These are phyloP conservation scores for Carcinoscorpius rotundicauda DNA, from an alignment of 1,140 invertebrate species.

Conservation along the genomic window DNA sequence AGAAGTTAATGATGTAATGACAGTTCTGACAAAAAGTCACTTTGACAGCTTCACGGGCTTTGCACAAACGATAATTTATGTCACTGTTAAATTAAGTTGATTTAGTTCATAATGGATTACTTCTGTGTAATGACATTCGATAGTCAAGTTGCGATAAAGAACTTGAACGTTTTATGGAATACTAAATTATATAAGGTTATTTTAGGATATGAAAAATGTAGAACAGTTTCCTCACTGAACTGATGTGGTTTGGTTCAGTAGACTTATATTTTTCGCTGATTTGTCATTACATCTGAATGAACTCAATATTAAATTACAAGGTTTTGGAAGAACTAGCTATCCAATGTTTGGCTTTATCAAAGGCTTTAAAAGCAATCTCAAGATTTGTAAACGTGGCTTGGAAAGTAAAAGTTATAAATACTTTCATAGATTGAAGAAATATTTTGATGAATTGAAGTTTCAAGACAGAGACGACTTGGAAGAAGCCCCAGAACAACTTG, in stretches of 20 bases:
- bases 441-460: no score
- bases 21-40: neutral
- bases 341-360: neutral
- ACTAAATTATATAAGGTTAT: neutral
- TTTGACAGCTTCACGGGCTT: neutral
- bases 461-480: no score
- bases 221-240: neutral
- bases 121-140: neutral
- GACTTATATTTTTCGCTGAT: no score
- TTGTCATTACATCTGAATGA: no score
- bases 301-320: no score
- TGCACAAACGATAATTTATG: neutral
- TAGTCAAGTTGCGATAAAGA: neutral
- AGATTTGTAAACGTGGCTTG: neutral
- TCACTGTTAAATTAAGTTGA: neutral
- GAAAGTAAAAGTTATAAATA: constrained; percentile 1
- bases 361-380: constrained; percentile 1
- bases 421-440: no score
- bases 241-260: neutral
- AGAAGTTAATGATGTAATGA: constrained; percentile 3
- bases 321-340: neutral
- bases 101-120: neutral
- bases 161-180: neutral
- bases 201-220: neutral
- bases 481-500: no score